phyloP scores from a whole-genome alignment of 2,797 vertebrate genomes.

The Eospalax fontanierii region DNA sequence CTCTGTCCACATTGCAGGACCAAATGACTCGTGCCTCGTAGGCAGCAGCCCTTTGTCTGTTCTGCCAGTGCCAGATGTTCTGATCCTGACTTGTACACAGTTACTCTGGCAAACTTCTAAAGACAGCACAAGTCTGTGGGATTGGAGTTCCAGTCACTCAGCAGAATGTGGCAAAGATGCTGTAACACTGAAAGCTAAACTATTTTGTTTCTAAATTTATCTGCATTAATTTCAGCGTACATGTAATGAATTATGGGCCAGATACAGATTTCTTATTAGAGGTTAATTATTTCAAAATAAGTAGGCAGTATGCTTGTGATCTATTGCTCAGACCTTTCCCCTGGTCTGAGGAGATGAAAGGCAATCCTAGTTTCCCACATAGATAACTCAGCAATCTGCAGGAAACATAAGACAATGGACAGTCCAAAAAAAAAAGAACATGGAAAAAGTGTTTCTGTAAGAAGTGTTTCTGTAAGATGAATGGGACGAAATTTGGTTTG shows the following conservation, averaged over 20 bases:
- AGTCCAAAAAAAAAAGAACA: background rate
- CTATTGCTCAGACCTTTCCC: background rate
- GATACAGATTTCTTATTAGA: background rate
- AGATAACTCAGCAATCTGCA: background rate
- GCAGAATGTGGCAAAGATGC: background rate
- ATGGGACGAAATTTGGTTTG: background rate
- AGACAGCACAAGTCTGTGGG: background rate
- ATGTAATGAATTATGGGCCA: background rate
- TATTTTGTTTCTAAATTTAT: background rate
- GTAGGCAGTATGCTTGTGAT: background rate
- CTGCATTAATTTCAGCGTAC: background rate
- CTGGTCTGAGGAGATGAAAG: background rate
- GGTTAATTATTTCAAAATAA: background rate
- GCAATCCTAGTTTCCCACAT: background rate
- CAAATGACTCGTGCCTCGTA: background rate
- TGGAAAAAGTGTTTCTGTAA: background rate
- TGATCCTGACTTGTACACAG: background rate
- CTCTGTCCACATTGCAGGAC: background rate
- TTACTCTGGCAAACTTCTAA: background rate
- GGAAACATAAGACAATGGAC: background rate
- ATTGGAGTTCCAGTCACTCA: background rate
- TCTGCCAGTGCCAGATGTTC: background rate
- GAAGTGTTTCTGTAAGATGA: background rate
- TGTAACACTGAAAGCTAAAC: background rate
- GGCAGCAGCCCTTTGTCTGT: too few species aligned